These are phyloP conservation scores for Campylomormyrus tamandua DNA, from an alignment of 2,113 vertebrate species.

Conservation along the genomic window DNA sequence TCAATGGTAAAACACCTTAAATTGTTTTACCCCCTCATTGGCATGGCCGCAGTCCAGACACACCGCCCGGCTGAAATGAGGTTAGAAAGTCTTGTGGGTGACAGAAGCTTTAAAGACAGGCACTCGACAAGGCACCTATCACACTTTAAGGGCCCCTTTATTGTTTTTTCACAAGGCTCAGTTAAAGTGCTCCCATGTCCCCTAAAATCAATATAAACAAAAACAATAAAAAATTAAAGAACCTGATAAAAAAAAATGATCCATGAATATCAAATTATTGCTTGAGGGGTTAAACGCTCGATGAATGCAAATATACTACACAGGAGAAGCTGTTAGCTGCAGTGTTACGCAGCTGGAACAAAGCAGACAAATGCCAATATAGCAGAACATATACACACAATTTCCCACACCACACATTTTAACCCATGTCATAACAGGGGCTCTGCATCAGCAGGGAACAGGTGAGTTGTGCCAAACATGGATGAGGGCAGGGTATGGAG, in stretches of 20 bases:
- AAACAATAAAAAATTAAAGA: neutral
- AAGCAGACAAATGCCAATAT: neutral
- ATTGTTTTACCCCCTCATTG: neutral
- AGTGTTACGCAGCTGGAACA: neutral
- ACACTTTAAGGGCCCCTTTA: neutral
- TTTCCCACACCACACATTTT: neutral
- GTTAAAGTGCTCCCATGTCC: neutral
- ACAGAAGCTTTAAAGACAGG: neutral
- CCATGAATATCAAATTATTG: neutral
- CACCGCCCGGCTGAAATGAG: neutral
- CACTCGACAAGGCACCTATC: neutral
- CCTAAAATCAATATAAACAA: neutral
- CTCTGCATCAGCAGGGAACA: neutral
- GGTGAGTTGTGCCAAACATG: neutral
- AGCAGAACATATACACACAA: neutral
- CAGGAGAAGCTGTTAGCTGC: neutral
- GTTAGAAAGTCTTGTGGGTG: neutral
- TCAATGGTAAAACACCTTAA: neutral
- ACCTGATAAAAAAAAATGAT: neutral
- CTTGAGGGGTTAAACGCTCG: neutral
- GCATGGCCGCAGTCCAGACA: neutral
- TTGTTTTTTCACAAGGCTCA: neutral
- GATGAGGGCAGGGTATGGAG: neutral
- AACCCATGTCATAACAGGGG: neutral
- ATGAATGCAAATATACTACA: neutral